Evolutionary conservation across 35 echinoderm and acorn worm species (phyloP), one percentile per base, ranked within the genome.

Genomic region (Apostichopus parvimensis): DNA sequence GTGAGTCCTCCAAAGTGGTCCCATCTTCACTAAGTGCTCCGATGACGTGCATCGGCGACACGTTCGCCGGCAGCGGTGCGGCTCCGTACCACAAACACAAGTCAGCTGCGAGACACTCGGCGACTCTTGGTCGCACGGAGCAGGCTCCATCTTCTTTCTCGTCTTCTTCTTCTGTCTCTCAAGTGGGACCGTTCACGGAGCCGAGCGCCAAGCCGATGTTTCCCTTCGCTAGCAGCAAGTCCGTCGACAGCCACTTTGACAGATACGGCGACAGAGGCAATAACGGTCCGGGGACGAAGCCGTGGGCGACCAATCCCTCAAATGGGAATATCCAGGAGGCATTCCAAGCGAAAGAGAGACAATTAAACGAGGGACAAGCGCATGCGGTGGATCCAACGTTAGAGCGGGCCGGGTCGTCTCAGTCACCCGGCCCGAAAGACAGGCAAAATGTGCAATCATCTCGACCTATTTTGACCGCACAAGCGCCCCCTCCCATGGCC

Each of bases 401-500:
- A 45, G 55, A 79, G 52, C 53, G n/a, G 1, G 17, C 79, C 14
- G 54, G 79, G 25, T 53, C 34, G 11, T 54, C 34, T 54, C 86
- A 88, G 4, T 52, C 24, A 54, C 61, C 86, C 54, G 53, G 52
- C 64, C 86, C 34, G 2, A 66, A 21, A 18, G 86, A 88, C 57
- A 88, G 54, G 62, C 60, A 88, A 52, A 62, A 64, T 23, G 20
- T 77, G 84, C 59, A 87, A 90, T 94, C 92, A 12, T 80, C 92
- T 78, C 78, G 77, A 82, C 77, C 92, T 73, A 94, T 90, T 14
- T 61, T 89, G 57, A 94, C 84, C 34, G 25, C 73, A 89, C 86
- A 68, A 28, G 83, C 56, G 77, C 92, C 86, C 23, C 87, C 77
- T 59, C 92, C 86, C 68, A 84, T 88, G 86, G 84, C 92, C 52